Evolutionary conservation across 1,140 invertebrate species (phyloP).

Genomic region (Ostrea edulis): DNA sequence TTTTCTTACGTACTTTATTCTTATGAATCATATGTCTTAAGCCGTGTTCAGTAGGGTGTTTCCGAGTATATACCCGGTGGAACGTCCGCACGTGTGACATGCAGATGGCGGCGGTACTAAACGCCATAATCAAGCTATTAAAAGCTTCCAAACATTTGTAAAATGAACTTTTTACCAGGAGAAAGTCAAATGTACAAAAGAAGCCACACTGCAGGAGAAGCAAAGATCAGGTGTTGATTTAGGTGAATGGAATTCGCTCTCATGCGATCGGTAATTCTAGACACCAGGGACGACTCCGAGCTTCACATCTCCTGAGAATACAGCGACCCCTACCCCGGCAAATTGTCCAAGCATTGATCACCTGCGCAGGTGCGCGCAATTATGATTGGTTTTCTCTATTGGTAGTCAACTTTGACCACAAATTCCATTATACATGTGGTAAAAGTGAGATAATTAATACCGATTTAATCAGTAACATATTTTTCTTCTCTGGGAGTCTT

Average conservation of each 20-base stretch:
- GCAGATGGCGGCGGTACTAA: constrained; percentile 23
- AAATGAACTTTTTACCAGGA: constrained; percentile 11
- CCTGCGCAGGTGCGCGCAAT: constrained; percentile 23
- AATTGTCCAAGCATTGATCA: constrained; percentile 34
- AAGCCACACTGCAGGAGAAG: not conserved
- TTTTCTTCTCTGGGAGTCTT: constrained; percentile 23
- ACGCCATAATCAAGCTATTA: constrained; percentile 26
- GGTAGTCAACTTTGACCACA: constrained; percentile 22
- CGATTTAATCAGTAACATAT: constrained; percentile 25
- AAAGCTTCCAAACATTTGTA: not conserved
- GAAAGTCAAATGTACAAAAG: constrained; percentile 15
- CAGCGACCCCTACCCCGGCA: not conserved
- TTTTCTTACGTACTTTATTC: not conserved
- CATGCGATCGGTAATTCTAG: not conserved
- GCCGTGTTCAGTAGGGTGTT: not conserved
- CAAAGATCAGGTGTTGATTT: not conserved
- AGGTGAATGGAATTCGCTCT: constrained; percentile 13
- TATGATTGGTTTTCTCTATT: constrained; percentile 33
- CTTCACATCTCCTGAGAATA: constrained; percentile 6
- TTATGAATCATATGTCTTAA: constrained; percentile 19
- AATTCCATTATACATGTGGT: constrained; percentile 31
- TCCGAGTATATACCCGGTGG: not conserved
- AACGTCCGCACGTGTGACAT: not conserved
- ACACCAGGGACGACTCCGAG: not conserved
- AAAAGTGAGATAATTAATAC: constrained; percentile 38